Evolutionary conservation across 1,140 invertebrate species (phyloP).

Genomic region (Geopemphigus sp.): DNA sequence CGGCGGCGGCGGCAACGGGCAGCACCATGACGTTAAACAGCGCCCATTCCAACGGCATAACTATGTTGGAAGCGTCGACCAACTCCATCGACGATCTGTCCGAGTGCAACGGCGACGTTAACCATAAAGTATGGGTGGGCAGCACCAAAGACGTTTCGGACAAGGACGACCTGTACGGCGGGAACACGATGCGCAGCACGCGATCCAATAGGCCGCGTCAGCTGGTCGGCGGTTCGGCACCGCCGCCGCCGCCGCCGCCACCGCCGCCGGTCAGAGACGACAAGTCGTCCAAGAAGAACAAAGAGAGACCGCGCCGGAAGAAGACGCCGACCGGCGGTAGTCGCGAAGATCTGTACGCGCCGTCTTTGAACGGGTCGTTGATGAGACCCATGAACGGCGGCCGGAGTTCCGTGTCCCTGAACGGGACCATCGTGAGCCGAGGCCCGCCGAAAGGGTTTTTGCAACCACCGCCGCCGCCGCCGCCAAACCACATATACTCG

Average conservation of each 20-base stretch:
- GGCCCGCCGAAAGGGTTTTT: slow-evolving; percentile 51
- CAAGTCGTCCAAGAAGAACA: slow-evolving; percentile 59
- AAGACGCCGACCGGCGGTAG: slow-evolving; percentile 52
- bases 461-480: slow-evolving; percentile 39
- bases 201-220: slow-evolving; percentile 76
- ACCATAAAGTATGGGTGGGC: slow-evolving; percentile 88
- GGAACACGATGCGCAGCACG: slow-evolving; percentile 66
- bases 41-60: slow-evolving; percentile 53
- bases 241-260: slow-evolving; percentile 70
- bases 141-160: slow-evolving; percentile 67
- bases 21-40: slow-evolving; percentile 63
- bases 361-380: slow-evolving; percentile 55
- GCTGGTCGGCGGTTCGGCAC: slow-evolving; percentile 72
- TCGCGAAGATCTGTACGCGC: slow-evolving; percentile 59
- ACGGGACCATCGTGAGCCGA: slow-evolving; percentile 56
- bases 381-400: slow-evolving; percentile 54
- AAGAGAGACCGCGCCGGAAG: slow-evolving; percentile 51
- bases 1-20: slow-evolving; percentile 56
- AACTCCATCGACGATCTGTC: slow-evolving; percentile 64
- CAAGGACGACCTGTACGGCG: slow-evolving; percentile 67
- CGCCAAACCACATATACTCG: slow-evolving; percentile 56
- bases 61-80: slow-evolving; percentile 55
- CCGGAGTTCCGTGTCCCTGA: slow-evolving; percentile 52
- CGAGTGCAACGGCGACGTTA: slow-evolving; percentile 85
- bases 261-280: slow-evolving; percentile 62